Percentiles rank a stretch among this genome's conserved stretches.
Evolutionary conservation across 2,797 vertebrate genomes (phyloP).

Genomic region (Myiothlypis chrysogaster): DNA sequence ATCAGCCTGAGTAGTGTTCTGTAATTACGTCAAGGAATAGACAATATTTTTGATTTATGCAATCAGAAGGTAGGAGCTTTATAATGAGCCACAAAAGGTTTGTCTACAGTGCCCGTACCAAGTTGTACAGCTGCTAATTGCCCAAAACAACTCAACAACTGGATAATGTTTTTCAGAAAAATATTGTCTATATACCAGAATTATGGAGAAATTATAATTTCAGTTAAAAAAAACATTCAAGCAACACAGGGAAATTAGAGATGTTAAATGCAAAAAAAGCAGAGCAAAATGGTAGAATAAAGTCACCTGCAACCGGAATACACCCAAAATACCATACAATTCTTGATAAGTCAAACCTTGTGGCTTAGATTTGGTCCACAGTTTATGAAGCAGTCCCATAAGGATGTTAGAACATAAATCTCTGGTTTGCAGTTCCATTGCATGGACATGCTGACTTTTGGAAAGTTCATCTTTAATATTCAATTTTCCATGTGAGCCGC

Average conservation of each 20-base stretch:
- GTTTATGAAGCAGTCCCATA: conserved; percentile 66
- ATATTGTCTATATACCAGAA: conserved; percentile 68
- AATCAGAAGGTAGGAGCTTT: neutral
- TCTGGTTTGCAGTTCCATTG: conserved; percentile 54
- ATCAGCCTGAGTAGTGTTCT: conserved; percentile 34
- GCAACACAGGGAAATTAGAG: conserved; percentile 53
- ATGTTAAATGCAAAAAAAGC: conserved; percentile 60
- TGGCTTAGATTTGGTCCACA: conserved; percentile 68
- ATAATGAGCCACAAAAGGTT: neutral
- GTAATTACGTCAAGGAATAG: conserved; percentile 58
- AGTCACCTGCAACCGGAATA: conserved; percentile 66
- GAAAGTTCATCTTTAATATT: conserved; percentile 34
- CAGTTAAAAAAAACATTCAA: conserved; percentile 32
- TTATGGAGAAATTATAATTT: conserved; percentile 18
- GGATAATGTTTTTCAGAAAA: conserved; percentile 39
- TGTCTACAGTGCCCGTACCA: neutral
- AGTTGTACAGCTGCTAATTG: neutral
- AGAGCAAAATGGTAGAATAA: conserved; percentile 64
- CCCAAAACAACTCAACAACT: neutral
- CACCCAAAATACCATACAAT: conserved; percentile 70
- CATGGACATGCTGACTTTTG: conserved; percentile 48
- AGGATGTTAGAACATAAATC: conserved; percentile 66
- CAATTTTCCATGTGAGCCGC: conserved; percentile 14
- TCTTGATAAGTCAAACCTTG: conserved; percentile 84
- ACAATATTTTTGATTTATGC: conserved; percentile 66